These are phyloP conservation scores for Lordiphosa collinella DNA, from an alignment of 1,140 invertebrate species.

Conservation along the genomic window DNA sequence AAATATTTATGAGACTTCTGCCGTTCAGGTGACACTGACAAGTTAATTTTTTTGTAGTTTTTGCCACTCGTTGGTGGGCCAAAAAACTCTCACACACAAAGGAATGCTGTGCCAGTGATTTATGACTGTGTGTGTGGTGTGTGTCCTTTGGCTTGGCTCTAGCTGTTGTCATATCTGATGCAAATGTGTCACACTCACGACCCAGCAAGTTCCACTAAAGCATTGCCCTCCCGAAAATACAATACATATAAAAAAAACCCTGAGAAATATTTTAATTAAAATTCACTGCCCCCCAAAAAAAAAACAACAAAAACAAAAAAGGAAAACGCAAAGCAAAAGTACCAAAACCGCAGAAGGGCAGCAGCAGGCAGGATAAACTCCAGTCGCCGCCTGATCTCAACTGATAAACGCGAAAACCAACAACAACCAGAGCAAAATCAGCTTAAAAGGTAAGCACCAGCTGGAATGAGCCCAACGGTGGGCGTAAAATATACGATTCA, in stretches of 20 bases:
- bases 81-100: background rate
- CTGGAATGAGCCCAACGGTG: slow-evolving; percentile 30
- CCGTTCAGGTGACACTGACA: slow-evolving; percentile 46
- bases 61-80: slow-evolving; percentile 25
- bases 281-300: slow-evolving; percentile 56
- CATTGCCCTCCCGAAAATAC: slow-evolving; percentile 6
- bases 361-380: slow-evolving; percentile 57
- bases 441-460: slow-evolving; percentile 35
- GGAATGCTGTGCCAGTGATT: slow-evolving; percentile 40
- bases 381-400: slow-evolving; percentile 63
- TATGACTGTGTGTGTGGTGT: slow-evolving; percentile 53
- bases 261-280: slow-evolving; percentile 78
- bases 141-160: slow-evolving; percentile 49
- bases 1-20: slow-evolving; percentile 60
- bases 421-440: slow-evolving; percentile 27
- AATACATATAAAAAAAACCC: slow-evolving; percentile 31
- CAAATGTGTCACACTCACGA: slow-evolving; percentile 75
- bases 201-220: slow-evolving; percentile 13
- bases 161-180: slow-evolving; percentile 64
- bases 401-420: slow-evolving; percentile 76
- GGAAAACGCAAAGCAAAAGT: slow-evolving; percentile 34
- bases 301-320: slow-evolving; percentile 20
- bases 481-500: slow-evolving; percentile 56
- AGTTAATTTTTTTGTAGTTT: slow-evolving; percentile 46
- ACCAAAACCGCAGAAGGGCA: slow-evolving; percentile 38